Conservation (phyloP, 2,113 vertebrate genomes). For the Vombatus ursinus region DNA sequence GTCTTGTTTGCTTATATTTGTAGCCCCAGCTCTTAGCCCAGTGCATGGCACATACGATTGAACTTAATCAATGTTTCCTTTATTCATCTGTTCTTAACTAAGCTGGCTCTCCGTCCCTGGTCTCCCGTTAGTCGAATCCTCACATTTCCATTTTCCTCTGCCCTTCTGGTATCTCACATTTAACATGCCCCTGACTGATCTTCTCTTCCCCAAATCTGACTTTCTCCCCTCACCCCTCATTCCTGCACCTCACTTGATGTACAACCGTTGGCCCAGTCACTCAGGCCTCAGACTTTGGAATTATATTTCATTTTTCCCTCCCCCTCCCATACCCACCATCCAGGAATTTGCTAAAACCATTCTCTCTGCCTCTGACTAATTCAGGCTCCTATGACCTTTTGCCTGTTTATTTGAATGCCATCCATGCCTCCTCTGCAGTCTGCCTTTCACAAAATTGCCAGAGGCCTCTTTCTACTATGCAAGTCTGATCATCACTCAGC, state of each 20-base stretch:
- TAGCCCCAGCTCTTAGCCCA: too few relatives aligned
- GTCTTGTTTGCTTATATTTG: too few relatives aligned
- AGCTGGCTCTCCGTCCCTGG: too few relatives aligned
- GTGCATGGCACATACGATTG: too few relatives aligned
- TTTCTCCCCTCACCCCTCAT: not conserved
- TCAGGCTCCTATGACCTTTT: not conserved
- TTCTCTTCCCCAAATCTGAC: not conserved
- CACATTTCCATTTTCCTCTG: too few relatives aligned
- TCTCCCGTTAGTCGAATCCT: too few relatives aligned
- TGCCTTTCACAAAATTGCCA: not conserved
- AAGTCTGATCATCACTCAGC: not conserved
- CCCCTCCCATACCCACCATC: not conserved
- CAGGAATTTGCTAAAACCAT: not conserved
- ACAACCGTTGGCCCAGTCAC: not conserved
- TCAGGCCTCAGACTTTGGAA: not conserved
- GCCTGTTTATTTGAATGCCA: not conserved
- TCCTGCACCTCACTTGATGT: not conserved
- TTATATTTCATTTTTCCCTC: not conserved
- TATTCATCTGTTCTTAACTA: too few relatives aligned
- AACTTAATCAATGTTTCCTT: too few relatives aligned
- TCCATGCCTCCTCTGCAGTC: too few relatives aligned
- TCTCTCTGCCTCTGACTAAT: not conserved
- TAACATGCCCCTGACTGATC: too few relatives aligned
- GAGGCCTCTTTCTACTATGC: not conserved
- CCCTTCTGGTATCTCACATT: too few relatives aligned